A percentile compares a stretch with the other conserved stretches of the same genome.
phyloP scores from a whole-genome alignment of 2,888 invertebrate species.

The Nomada ferruginata region DNA sequence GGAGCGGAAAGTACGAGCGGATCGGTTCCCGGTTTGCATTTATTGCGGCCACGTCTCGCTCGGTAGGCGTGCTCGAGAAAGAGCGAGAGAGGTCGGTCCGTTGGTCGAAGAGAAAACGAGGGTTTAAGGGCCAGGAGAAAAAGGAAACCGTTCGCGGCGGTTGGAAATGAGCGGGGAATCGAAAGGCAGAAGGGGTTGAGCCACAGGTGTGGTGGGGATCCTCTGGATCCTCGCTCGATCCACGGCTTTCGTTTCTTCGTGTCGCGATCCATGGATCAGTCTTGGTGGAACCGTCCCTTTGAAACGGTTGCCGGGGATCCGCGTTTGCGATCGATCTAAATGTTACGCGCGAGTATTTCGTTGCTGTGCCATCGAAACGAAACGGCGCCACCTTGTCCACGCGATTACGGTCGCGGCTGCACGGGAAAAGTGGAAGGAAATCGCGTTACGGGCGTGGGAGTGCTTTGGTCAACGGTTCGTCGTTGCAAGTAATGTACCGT shows the following conservation, averaged over 20 bases:
- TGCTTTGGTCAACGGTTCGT: neutral
- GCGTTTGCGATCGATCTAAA: constrained; percentile 5
- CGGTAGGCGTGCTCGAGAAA: constrained; percentile 10
- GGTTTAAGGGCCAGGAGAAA: constrained; percentile 52
- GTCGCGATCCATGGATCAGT: constrained; percentile 76
- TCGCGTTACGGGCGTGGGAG: neutral
- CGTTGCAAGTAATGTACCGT: neutral
- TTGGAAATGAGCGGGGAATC: constrained; percentile 59
- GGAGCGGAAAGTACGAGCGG: constrained; percentile 24
- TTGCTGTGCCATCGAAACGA: neutral
- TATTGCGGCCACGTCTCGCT: constrained; percentile 31
- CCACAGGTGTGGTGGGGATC: constrained; percentile 72
- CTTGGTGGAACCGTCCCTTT: constrained; percentile 73
- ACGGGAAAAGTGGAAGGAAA: no score
- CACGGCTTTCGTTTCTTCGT: constrained; percentile 59
- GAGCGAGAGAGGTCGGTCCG: constrained; percentile 46
- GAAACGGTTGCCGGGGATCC: constrained; percentile 46
- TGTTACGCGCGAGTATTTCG: neutral
- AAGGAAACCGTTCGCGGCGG: constrained; percentile 56
- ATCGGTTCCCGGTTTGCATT: constrained; percentile 49
- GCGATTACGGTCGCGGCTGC: neutral
- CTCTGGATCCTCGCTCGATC: constrained; percentile 66
- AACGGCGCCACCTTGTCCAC: neutral
- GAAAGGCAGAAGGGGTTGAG: constrained; percentile 68
- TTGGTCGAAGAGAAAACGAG: constrained; percentile 48